Evolutionary conservation across 2,797 vertebrate genomes (phyloP), one percentile per base, ranked within the genome.

Genomic region (Myripristis jacobus): DNA sequence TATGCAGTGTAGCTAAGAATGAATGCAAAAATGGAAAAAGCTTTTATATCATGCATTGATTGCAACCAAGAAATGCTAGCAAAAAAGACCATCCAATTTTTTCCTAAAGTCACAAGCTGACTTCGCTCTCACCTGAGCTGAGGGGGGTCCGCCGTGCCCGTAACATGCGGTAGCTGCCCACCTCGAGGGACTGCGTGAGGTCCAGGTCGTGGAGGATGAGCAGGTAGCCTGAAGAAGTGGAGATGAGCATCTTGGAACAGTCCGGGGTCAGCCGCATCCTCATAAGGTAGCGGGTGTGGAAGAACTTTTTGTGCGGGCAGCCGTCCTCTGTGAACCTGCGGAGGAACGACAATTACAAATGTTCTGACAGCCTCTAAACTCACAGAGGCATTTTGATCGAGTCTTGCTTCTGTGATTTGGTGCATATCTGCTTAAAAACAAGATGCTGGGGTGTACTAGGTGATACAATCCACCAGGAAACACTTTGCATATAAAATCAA

Each of bases 171-270:
- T 98, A 97, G 92, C 96, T 99, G 91, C 96, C 97, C 88, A 99
- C 97, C 92, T 99, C 98, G 29, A 99, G 93, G 55, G 97, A 98
- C 87, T 99, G 98, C 3, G 98, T 99, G 71, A 99, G 94, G 90
- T 99, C 98, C 81, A 99, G 95, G 88, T 99, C 96, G 18, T 99
- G 97, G 63, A 99, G 94, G 90, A 99, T 98, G 78, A 99, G 93
- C 77, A 99, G 95, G 90, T 99, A 99, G 2, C 98, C 98, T 21
- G 98, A 98, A 52, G 97, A 99, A 0, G 98, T 99, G 69, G 97
- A 99, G 92, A 99, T 99, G 70, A 99, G 92, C 98, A 99, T 99
- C 93, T 98, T 98, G 76, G 97, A 98, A 89, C 98, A 99, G 93
- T 99, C 97, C 52, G 98, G 97, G 0, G 97, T 99, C 90, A 99